These are phyloP conservation scores for Todiramphus saurophagus DNA, from an alignment of 2,113 vertebrate genomes.

Conservation along the genomic window DNA sequence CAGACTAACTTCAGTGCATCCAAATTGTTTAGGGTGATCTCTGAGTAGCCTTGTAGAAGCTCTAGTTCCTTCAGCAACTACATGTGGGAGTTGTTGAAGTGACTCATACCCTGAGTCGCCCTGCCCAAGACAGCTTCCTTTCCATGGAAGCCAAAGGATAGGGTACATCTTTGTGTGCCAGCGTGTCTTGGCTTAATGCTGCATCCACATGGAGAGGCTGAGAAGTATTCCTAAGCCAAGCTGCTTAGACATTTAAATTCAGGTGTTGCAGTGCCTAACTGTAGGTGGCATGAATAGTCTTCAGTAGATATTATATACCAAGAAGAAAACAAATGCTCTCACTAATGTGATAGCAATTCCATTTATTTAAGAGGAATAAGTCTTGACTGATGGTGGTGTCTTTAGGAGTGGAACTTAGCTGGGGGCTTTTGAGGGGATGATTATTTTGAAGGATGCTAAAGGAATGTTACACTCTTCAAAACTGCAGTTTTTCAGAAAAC, in stretches of 20 bases:
- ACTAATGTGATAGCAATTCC: background rate
- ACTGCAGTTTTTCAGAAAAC: slow-evolving; percentile 11
- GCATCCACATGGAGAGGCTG: background rate
- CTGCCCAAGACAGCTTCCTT: background rate
- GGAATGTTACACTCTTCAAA: background rate
- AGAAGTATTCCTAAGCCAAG: background rate
- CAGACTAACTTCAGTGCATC: background rate
- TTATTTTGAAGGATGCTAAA: slow-evolving; percentile 19
- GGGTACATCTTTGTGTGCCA: fast-evolving
- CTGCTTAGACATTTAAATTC: background rate
- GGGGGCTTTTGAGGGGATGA: background rate
- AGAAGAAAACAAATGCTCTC: background rate
- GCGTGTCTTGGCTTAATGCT: background rate
- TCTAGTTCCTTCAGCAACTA: background rate
- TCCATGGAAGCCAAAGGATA: background rate
- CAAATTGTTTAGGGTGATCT: background rate
- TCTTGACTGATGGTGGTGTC: background rate
- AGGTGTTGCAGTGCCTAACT: background rate
- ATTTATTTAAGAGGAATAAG: background rate
- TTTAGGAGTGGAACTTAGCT: background rate
- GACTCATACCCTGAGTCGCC: background rate
- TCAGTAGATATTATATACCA: background rate
- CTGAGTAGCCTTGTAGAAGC: background rate
- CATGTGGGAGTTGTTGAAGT: background rate
- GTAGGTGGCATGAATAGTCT: background rate